These are phyloP conservation scores for Idaea biselata DNA, from an alignment of 2,888 invertebrate genomes.

Conservation along the genomic window DNA sequence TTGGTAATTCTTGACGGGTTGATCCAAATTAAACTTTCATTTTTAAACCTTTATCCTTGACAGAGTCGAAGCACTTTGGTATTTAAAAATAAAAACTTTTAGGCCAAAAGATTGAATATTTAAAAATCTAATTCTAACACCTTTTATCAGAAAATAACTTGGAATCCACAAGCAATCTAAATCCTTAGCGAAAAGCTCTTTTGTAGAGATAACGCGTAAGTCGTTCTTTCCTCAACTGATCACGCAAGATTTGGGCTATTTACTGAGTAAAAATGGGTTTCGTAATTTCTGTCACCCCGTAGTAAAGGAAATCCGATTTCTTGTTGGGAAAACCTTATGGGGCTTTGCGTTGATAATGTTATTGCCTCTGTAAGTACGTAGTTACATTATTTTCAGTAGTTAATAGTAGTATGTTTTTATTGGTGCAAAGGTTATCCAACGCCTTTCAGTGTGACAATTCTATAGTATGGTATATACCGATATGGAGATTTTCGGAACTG, in stretches of 20 bases:
- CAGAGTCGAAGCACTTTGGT: not conserved
- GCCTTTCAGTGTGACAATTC: too few relatives aligned
- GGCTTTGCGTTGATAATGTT: not conserved
- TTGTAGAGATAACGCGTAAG: not conserved
- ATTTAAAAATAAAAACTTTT: not conserved
- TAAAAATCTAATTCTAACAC: not conserved
- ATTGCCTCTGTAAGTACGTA: not conserved
- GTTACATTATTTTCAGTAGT: not conserved
- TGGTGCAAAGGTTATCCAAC: too few relatives aligned
- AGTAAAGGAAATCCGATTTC: not conserved
- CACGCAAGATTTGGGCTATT: not conserved
- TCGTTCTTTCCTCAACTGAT: conserved; percentile 1
- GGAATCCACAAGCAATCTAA: not conserved
- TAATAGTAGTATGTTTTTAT: too few relatives aligned
- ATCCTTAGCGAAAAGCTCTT: not conserved
- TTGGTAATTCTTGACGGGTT: not conserved
- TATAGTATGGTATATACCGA: too few relatives aligned
- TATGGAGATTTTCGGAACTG: too few relatives aligned
- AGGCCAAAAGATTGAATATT: not conserved
- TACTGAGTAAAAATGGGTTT: not conserved
- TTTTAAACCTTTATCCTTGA: not conserved
- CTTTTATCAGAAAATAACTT: not conserved
- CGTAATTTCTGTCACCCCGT: not conserved
- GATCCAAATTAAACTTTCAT: not conserved
- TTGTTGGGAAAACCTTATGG: not conserved